phyloP scores from a whole-genome alignment of 2,113 vertebrate species.

The Lichenostomus cassidix region DNA sequence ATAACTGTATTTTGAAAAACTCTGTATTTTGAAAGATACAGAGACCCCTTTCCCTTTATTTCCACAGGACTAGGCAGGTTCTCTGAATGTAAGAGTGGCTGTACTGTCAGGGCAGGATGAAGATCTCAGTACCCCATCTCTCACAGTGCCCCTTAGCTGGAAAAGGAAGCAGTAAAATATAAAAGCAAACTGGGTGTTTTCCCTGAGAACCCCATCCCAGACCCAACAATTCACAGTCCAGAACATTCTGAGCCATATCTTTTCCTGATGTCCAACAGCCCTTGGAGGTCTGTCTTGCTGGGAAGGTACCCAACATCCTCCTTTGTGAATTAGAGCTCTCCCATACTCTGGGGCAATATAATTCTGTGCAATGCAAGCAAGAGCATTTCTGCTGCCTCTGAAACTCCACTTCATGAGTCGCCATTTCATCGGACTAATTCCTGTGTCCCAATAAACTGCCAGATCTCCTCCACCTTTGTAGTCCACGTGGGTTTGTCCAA shows the following conservation, averaged over 20 bases:
- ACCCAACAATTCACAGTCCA: neutral
- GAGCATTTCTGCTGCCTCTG: neutral
- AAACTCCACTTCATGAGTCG: neutral
- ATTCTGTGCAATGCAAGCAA: neutral
- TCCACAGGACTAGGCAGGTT: neutral
- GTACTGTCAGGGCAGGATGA: neutral
- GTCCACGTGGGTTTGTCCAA: fast-evolving
- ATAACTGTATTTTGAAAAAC: neutral
- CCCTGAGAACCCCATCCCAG: neutral
- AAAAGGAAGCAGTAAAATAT: neutral
- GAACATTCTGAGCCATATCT: neutral
- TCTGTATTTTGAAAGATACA: neutral
- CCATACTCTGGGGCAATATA: neutral
- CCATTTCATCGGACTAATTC: neutral
- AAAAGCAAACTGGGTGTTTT: neutral
- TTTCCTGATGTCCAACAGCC: neutral
- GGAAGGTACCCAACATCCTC: neutral
- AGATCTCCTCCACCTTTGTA: fast-evolving
- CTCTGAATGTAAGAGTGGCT: neutral
- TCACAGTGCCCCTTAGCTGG: neutral
- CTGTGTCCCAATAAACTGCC: neutral
- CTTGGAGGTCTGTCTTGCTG: neutral
- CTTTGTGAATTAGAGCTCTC: neutral
- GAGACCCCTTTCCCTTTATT: neutral
- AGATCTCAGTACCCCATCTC: neutral